A percentile compares a stretch with the other conserved stretches of the same genome.
phyloP scores from a whole-genome alignment of 2,113 vertebrate genomes.

The Alethe diademata region DNA sequence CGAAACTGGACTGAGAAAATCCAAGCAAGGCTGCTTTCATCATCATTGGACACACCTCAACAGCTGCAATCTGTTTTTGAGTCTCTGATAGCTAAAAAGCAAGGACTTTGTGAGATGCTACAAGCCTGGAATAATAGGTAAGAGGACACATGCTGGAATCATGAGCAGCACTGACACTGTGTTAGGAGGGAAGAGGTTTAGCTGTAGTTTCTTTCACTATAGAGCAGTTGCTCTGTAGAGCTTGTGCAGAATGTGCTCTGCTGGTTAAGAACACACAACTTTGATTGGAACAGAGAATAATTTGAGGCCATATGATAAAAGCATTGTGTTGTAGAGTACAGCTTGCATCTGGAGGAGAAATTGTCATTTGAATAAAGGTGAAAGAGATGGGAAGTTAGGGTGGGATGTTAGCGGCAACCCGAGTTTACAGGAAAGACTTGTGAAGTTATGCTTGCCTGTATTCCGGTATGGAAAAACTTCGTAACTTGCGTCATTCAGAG shows the following conservation, averaged over 20 bases:
- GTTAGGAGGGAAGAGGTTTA: neutral
- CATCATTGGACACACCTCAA: conserved; percentile 83
- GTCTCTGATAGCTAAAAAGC: conserved; percentile 94
- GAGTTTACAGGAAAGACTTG: neutral
- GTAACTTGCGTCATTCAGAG: neutral
- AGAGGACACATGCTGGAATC: neutral
- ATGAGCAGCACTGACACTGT: neutral
- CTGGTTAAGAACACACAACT: neutral
- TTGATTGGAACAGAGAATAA: neutral
- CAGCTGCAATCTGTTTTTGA: conserved; percentile 89
- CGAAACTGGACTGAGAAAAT: conserved; percentile 94
- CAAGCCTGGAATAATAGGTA: conserved; percentile 96
- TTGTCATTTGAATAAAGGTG: neutral
- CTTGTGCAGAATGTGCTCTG: neutral
- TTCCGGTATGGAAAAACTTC: neutral
- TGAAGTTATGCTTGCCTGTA: neutral
- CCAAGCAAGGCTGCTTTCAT: conserved; percentile 84
- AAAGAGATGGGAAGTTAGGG: neutral
- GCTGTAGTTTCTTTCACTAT: neutral
- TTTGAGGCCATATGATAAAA: neutral
- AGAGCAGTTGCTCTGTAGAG: neutral
- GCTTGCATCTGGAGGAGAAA: neutral
- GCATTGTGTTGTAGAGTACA: neutral
- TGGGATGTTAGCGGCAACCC: neutral
- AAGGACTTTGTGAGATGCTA: conserved; percentile 91